Conservation (phyloP, 92 coral and sea anemone species). For the Heliopora coerulea region DNA sequence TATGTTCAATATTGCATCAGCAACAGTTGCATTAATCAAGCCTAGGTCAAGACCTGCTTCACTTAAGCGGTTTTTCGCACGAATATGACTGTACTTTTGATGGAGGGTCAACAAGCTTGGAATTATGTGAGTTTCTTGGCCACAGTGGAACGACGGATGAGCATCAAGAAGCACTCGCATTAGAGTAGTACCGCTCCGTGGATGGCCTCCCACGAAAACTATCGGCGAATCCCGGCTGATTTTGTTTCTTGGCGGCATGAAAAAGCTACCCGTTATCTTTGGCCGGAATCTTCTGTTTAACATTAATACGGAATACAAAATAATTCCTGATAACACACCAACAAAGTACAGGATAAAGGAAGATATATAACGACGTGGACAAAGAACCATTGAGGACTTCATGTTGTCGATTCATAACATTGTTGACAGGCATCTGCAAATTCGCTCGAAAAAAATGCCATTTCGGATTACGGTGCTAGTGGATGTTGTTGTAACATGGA, state of each 20-base stretch:
- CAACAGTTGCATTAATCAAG: conserved; percentile 72
- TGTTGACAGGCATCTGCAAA: neutral
- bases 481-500: too few species aligned
- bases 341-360: conserved; percentile 1
- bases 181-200: conserved; percentile 94
- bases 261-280: neutral
- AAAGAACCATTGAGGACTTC: neutral
- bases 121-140: conserved; percentile 91
- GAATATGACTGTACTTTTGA: conserved; percentile 46
- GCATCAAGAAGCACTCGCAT: conserved; percentile 93
- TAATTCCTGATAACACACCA: conserved; percentile 16
- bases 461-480: too few species aligned
- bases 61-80: conserved; percentile 57
- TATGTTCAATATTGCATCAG: conserved; percentile 68
- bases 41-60: conserved; percentile 81
- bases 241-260: neutral
- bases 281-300: neutral
- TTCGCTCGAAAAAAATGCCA: too few species aligned
- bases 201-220: conserved; percentile 91
- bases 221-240: conserved; percentile 57
- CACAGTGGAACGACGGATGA: conserved; percentile 89
- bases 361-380: neutral
- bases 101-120: conserved; percentile 74
- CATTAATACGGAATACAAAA: neutral
- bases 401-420: too few species aligned